phyloP scores from a whole-genome alignment of 2,113 vertebrate species.

The Upupa epops region DNA sequence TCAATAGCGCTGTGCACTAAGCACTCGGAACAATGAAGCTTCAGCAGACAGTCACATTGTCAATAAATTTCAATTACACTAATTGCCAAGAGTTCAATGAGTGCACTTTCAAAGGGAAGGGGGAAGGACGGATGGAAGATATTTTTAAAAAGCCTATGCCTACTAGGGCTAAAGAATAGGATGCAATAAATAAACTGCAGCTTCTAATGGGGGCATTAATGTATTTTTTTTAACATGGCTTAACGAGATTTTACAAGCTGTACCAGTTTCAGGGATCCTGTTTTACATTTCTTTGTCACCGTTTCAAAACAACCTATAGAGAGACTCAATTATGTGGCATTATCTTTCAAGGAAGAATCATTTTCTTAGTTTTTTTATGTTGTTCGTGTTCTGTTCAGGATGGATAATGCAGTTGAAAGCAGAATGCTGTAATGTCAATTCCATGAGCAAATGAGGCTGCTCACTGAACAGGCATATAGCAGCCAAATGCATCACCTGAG shows the following conservation, averaged over 20 bases:
- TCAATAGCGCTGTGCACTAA: constrained; percentile 80
- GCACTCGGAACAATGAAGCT: constrained; percentile 89
- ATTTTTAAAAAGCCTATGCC: constrained; percentile 51
- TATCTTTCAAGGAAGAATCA: constrained; percentile 73
- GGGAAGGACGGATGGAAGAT: constrained; percentile 67
- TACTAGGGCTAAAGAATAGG: constrained; percentile 75
- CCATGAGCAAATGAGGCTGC: constrained; percentile 5
- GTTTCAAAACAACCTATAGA: constrained; percentile 76
- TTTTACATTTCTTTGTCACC: constrained; percentile 83
- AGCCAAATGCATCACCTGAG: background rate
- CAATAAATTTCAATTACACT: constrained; percentile 98
- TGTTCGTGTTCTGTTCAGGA: constrained; percentile 48
- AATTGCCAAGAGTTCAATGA: constrained; percentile 95
- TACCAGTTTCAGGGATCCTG: constrained; percentile 76
- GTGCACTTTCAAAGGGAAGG: constrained; percentile 77
- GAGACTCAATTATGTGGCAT: constrained; percentile 75
- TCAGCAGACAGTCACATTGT: constrained; percentile 84
- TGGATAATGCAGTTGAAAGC: constrained; percentile 67
- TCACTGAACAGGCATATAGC: background rate
- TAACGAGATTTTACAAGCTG: constrained; percentile 84
- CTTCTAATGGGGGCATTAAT: constrained; percentile 81
- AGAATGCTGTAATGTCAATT: constrained; percentile 42
- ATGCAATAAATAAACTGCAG: constrained; percentile 79
- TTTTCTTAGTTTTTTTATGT: constrained; percentile 68
- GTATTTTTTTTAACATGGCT: constrained; percentile 79